Evolutionary conservation across 2,797 vertebrate genomes (phyloP).

Genomic region (Gambelia wislizenii): DNA sequence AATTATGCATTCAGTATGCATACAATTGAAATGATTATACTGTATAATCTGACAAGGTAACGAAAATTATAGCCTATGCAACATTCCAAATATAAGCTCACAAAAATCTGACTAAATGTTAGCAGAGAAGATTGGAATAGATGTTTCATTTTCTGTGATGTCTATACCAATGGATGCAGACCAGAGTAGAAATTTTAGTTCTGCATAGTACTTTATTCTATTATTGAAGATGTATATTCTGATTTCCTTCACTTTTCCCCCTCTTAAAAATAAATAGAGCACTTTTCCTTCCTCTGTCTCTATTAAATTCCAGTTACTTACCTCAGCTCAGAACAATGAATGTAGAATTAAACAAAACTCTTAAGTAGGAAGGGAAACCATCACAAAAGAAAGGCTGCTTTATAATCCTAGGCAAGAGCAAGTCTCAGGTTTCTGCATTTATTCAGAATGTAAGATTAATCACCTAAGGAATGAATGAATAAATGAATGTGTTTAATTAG

Average conservation of each 20-base stretch:
- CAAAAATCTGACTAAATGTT: slow-evolving; percentile 10
- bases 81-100: background rate
- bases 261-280: slow-evolving; percentile 6
- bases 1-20: slow-evolving; percentile 8
- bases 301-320: slow-evolving; percentile 12
- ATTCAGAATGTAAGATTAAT: slow-evolving; percentile 26
- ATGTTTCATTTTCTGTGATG: background rate
- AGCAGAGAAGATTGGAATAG: slow-evolving; percentile 6
- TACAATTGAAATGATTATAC: slow-evolving; percentile 5
- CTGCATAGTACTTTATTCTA: background rate
- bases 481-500: slow-evolving; percentile 30
- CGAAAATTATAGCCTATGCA: slow-evolving; percentile 39
- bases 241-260: slow-evolving; percentile 18
- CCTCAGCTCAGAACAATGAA: slow-evolving; percentile 29
- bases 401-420: slow-evolving; percentile 7
- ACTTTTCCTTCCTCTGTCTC: slow-evolving; percentile 29
- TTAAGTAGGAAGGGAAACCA: slow-evolving; percentile 15
- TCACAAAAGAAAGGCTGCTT: slow-evolving; percentile 22
- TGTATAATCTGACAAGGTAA: background rate
- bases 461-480: slow-evolving; percentile 29
- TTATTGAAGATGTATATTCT: background rate
- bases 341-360: slow-evolving; percentile 12
- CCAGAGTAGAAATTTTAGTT: slow-evolving; percentile 7
- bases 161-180: background rate
- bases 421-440: slow-evolving; percentile 17